Evolutionary conservation across 2,888 invertebrate species (phyloP), one percentile per base, ranked within the genome.

Genomic region (Xestia c-nigrum): DNA sequence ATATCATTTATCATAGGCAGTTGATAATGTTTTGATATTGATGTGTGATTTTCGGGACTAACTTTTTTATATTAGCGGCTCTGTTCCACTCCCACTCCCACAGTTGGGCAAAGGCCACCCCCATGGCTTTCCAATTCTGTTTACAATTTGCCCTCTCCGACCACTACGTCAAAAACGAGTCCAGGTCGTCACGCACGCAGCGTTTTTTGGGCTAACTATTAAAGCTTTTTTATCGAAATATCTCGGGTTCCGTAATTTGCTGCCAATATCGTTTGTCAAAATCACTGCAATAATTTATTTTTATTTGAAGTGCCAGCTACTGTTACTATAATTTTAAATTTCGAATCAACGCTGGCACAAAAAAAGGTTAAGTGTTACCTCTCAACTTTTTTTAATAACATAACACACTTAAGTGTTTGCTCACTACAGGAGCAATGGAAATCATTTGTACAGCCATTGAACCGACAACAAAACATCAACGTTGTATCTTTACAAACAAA

Each of bases 401-500:
- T 74, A 73, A 75, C 74, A 85, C 74, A 76, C 76, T 73, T 78
- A 84, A 82, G 89, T 89, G 80, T 86, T 87, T 86, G 85, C 78
- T 84, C 76, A 85, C 81, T 87, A 83, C 85, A 89, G 88, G 83
- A 85, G 89, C 87, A 78, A 77, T 84, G 85, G 66, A 80, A 87
- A 85, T 86, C 89, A 89, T 91, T 92, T 92, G 91, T 89, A 88
- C 85, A 88, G 85, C 89, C 83, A 91, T 89, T 90, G 88, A 89
- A 92, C 88, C 89, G 88, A 80, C 89, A 88, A 91, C 92, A 93
- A 92, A 91, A 87, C 88, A 78, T 86, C 85, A 87, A 90, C 90
- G 92, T 89, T 92, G 88, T 89, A 88, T 87, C 83, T 80, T 64
- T 43, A 43, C 64, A 85, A 87, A 90, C 91, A 93, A 93, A 93